Evolutionary conservation across 2,888 invertebrate genomes (phyloP).

Genomic region (Apamea crenata): DNA sequence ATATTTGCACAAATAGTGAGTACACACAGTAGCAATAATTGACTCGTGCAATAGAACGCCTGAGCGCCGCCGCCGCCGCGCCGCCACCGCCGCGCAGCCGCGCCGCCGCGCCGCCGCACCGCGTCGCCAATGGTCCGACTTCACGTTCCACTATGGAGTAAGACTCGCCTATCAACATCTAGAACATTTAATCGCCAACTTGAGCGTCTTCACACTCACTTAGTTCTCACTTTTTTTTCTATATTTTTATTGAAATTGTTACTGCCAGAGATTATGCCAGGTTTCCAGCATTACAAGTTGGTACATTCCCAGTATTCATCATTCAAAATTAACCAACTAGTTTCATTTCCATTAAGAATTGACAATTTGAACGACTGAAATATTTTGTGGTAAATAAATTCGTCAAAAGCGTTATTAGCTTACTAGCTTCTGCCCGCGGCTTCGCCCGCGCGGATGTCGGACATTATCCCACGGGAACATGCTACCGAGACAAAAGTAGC

Average conservation of each 20-base stretch:
- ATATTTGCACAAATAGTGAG: not conserved
- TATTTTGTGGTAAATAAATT: too few species aligned
- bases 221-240: constrained; percentile 9
- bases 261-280: not conserved
- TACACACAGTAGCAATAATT: not conserved
- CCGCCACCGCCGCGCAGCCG: too few species aligned
- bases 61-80: not conserved
- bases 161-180: not conserved
- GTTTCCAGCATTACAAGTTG: too few species aligned
- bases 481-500: too few species aligned
- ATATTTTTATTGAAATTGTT: constrained; percentile 11
- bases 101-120: too few species aligned
- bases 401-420: too few species aligned
- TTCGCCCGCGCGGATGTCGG: too few species aligned
- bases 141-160: not conserved
- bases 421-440: too few species aligned
- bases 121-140: too few species aligned
- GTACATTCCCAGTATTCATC: not conserved
- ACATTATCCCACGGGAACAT: too few species aligned
- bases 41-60: not conserved
- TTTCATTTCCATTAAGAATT: too few species aligned
- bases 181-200: constrained; percentile 2
- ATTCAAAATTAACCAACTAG: not conserved
- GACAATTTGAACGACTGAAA: too few species aligned
- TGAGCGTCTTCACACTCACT: constrained; percentile 25